phyloP scores from a whole-genome alignment of 2,888 invertebrate genomes.

The Dryobota labecula region DNA sequence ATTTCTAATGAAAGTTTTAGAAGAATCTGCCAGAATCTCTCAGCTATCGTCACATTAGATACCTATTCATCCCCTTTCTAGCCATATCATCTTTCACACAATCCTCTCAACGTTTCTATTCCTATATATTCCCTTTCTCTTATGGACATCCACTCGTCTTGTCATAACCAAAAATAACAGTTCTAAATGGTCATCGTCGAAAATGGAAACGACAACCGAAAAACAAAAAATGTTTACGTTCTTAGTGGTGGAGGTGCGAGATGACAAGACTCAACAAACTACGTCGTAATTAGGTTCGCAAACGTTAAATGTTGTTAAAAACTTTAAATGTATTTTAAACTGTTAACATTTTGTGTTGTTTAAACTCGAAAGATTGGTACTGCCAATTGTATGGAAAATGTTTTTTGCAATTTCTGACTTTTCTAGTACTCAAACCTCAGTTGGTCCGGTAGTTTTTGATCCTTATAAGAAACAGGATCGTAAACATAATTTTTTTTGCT shows the following conservation, averaged over 20 bases:
- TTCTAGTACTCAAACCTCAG: too few species aligned
- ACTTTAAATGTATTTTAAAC: constrained; percentile 17
- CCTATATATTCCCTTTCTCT: too few species aligned
- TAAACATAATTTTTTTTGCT: too few species aligned
- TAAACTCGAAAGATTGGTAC: not conserved
- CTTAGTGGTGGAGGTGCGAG: not conserved
- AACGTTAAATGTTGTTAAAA: constrained; percentile 20
- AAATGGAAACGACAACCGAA: not conserved
- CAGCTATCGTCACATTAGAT: too few species aligned
- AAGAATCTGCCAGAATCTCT: too few species aligned
- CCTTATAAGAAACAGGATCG: too few species aligned
- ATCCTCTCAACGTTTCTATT: not conserved
- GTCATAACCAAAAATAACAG: not conserved
- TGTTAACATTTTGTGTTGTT: constrained; percentile 13
- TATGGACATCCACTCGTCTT: too few species aligned
- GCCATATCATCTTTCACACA: not conserved
- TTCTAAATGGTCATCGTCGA: not conserved
- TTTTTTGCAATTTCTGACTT: too few species aligned
- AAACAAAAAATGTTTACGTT: not conserved
- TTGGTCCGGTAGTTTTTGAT: too few species aligned
- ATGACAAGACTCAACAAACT: constrained; percentile 39
- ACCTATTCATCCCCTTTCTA: not conserved
- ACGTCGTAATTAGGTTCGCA: constrained; percentile 6
- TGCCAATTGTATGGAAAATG: not conserved
- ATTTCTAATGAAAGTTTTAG: too few species aligned